Evolutionary conservation across 2,888 invertebrate species (phyloP).

Genomic region (Ypsolopha sequella): DNA sequence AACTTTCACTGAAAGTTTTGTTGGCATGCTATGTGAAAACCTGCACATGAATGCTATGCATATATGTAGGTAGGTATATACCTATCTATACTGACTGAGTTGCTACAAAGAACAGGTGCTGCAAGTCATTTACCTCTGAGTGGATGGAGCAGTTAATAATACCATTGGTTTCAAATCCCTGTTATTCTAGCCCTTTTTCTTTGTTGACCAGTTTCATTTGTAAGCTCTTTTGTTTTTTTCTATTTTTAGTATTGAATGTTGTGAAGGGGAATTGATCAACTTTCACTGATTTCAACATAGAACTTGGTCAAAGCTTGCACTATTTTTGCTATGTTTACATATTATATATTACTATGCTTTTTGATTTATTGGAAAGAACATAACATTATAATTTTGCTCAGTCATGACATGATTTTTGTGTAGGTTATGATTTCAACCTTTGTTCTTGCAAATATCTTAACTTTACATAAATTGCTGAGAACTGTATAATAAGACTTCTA

Average conservation of each 20-base stretch:
- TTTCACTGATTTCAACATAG: conserved; percentile 35
- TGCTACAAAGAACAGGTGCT: conserved; percentile 62
- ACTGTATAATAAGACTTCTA: too few relatives aligned
- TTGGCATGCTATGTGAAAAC: conserved; percentile 10
- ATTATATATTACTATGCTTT: too few relatives aligned
- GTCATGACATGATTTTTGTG: too few relatives aligned
- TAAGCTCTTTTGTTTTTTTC: conserved; percentile 10
- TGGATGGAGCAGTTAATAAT: conserved; percentile 46
- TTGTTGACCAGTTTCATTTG: conserved; percentile 23
- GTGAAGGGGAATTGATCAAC: conserved; percentile 44
- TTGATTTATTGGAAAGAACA: too few relatives aligned
- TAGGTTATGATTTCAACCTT: too few relatives aligned
- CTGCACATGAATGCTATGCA: conserved; percentile 2
- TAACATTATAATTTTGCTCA: too few relatives aligned
- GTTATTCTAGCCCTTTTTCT: conserved; percentile 26
- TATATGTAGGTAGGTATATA: too few relatives aligned
- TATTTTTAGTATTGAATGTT: conserved; percentile 22
- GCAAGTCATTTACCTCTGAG: conserved; percentile 64
- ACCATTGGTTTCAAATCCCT: conserved; percentile 37
- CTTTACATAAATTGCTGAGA: too few relatives aligned
- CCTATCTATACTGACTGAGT: neutral
- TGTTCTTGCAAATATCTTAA: too few relatives aligned
- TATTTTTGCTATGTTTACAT: too few relatives aligned
- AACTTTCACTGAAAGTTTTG: conserved; percentile 18
- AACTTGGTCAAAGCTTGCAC: too few relatives aligned